A percentile compares a stretch with the other conserved stretches of the same genome.
phyloP scores from a whole-genome alignment of 2,797 vertebrate genomes.

The Rachycentron canadum region DNA sequence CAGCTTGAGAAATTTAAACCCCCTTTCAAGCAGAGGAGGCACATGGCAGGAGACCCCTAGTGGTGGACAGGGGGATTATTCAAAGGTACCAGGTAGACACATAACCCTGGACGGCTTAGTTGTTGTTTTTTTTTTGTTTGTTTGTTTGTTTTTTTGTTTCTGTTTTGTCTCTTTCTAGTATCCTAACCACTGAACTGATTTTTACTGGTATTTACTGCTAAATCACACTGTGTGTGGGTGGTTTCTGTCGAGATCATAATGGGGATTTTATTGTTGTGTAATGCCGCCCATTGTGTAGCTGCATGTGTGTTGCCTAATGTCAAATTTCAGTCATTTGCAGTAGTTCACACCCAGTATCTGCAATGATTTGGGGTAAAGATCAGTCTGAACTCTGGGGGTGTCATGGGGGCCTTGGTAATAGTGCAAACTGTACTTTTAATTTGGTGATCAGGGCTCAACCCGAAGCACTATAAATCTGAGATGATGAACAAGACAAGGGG shows the following conservation, averaged over 20 bases:
- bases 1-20: constrained; percentile 95
- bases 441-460: neutral
- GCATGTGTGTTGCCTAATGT: neutral
- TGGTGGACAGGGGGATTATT: constrained; percentile 62
- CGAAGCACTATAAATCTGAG: neutral
- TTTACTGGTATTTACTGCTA: neutral
- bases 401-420: neutral
- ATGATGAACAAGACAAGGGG: neutral
- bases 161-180: neutral
- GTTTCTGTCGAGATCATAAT: constrained; percentile 1
- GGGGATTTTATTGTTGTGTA: constrained; percentile 43
- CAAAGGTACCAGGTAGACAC: constrained; percentile 50
- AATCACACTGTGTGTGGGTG: constrained; percentile 14
- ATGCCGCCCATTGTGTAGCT: constrained; percentile 16
- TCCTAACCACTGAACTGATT: neutral
- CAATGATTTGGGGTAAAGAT: neutral
- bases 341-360: neutral
- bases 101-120: constrained; percentile 16
- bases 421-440: constrained; percentile 4
- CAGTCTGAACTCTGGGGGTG: neutral
- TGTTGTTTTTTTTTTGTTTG: no score
- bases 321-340: neutral
- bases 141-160: constrained; percentile 15
- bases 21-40: constrained; percentile 80
- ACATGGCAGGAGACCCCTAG: constrained; percentile 82